Evolutionary conservation across 1,140 invertebrate genomes (phyloP), one percentile per base, ranked within the genome.

Genomic region (Uloborus diversus): DNA sequence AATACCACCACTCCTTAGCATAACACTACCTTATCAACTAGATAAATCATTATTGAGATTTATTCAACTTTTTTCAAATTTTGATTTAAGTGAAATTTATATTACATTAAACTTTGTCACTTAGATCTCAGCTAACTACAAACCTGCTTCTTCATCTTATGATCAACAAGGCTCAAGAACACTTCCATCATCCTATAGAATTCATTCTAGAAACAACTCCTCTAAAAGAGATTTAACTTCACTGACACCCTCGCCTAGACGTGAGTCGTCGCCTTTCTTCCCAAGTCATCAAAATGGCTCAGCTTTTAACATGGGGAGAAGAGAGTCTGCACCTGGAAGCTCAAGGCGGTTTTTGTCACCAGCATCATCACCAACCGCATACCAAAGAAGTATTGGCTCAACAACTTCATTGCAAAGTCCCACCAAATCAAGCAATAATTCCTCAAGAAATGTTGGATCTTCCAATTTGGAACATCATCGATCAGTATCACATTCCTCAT

Each of bases 111-210:
- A n/a, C n/a, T n/a, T n/a, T n/a, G n/a, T n/a, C n/a, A n/a, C n/a
- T n/a, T n/a, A n/a, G n/a, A n/a, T n/a, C n/a, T n/a, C n/a, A n/a
- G n/a, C n/a, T n/a, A n/a, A n/a, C n/a, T n/a, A n/a, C 5, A 73
- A 61, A 73, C 9, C 28, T 2, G 20, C 35, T 20, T 59, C 53
- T 23, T 35, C 56, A 3, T 23, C 32, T 23, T 20, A 33, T n/a
- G 71, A 62, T 53, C n/a, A 33, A n/a, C 27, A 42, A 14, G 59
- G 64, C 51, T 49, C 71, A 20, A n/a, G 35, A 51, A 64, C 57
- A 27, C 28, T 62, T 7, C 71, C 71, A 13, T 75, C 71, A 32
- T 75, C 71, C 4, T 75, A 75, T 23, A 33, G 71, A 64, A 20
- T 75, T 7, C 37, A 64, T 35, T 64, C 71, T 23, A 30, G 47